These are phyloP conservation scores for Euclidia mi DNA, from an alignment of 2,888 invertebrate species.

Conservation along the genomic window DNA sequence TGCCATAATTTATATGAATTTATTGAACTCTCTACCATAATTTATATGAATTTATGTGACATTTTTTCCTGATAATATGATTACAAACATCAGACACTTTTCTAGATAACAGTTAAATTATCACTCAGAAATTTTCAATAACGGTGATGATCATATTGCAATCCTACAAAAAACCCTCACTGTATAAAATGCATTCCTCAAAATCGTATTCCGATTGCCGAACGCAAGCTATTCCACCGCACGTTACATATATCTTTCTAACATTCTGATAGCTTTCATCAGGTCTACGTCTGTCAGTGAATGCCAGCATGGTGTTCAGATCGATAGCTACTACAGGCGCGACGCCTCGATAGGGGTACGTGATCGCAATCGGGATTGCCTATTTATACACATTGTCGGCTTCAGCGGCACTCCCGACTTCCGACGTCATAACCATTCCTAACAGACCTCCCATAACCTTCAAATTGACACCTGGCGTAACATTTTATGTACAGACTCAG, in stretches of 20 bases:
- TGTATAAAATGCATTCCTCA: not conserved
- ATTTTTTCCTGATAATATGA: too few relatives aligned
- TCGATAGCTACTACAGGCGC: conserved; percentile 80
- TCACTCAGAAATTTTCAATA: too few relatives aligned
- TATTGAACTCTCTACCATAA: too few relatives aligned
- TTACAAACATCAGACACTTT: too few relatives aligned
- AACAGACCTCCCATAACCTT: conserved; percentile 58
- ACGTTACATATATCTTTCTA: not conserved
- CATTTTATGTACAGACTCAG: not conserved
- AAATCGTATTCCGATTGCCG: not conserved
- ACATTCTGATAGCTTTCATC: conserved; percentile 22
- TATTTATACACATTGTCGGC: conserved; percentile 86
- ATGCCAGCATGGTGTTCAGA: conserved; percentile 71
- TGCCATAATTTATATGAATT: too few relatives aligned
- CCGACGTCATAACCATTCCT: conserved; percentile 65
- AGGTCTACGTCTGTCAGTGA: conserved; percentile 58
- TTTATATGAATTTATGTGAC: too few relatives aligned
- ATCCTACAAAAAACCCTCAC: too few relatives aligned
- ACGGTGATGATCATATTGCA: too few relatives aligned
- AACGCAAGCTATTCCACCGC: not conserved
- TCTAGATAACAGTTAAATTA: too few relatives aligned
- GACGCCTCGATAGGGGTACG: conserved; percentile 86
- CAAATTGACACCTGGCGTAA: conserved; percentile 33
- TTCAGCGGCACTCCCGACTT: conserved; percentile 71
- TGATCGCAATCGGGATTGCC: conserved; percentile 87